A percentile compares a stretch with the other conserved stretches of the same genome.
Evolutionary conservation across 2,113 vertebrate genomes (phyloP).

Genomic region (Zosterops hypoxanthus): DNA sequence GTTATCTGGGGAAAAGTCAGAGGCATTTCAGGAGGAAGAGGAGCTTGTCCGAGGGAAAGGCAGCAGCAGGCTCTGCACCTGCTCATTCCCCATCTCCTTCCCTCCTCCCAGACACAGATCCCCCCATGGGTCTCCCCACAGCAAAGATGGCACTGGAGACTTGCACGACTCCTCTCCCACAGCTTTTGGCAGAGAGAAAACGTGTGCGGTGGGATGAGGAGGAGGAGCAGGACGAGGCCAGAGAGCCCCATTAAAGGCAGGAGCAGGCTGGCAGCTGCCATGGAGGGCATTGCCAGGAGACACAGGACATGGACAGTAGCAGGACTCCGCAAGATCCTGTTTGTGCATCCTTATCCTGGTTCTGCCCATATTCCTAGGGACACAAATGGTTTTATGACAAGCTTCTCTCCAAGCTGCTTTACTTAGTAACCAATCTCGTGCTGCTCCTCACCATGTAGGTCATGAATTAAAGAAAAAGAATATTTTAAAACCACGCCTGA

Average conservation of each 20-base stretch:
- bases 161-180: neutral
- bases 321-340: neutral
- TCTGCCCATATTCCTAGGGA: neutral
- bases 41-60: no score
- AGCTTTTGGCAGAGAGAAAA: neutral
- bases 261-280: no score
- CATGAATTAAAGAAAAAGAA: neutral
- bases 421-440: fast-evolving
- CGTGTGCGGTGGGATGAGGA: neutral
- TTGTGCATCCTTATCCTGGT: neutral
- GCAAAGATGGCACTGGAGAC: fast-evolving
- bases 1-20: neutral
- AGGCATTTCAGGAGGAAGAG: neutral
- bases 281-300: neutral
- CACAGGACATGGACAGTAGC: neutral
- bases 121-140: neutral
- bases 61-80: neutral
- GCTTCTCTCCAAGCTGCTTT: neutral
- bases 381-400: neutral
- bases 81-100: neutral
- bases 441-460: no score
- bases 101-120: fast-evolving
- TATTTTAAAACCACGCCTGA: fast-evolving
- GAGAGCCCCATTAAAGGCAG: neutral
- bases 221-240: fast-evolving